A percentile compares a stretch with the other conserved stretches of the same genome.
These are phyloP conservation scores for Boloria euphrosyne DNA, from an alignment of 2,888 invertebrate species.

Conservation along the genomic window DNA sequence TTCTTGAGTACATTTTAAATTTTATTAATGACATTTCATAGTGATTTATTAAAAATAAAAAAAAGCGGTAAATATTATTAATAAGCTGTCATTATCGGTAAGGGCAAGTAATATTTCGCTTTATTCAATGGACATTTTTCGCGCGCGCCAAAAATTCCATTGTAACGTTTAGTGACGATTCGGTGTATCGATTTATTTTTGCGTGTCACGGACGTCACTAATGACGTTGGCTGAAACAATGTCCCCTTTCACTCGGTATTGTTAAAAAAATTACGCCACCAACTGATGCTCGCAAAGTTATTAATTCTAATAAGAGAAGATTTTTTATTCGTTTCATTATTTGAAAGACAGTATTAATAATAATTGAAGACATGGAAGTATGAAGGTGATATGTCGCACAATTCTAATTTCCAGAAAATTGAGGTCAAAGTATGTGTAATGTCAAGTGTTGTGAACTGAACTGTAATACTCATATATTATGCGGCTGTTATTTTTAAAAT, in stretches of 20 bases:
- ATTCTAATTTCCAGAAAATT: too few species aligned
- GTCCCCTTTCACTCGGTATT: conserved; percentile 28
- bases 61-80: not conserved
- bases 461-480: too few species aligned
- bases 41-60: not conserved
- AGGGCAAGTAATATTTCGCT: not conserved
- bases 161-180: conserved; percentile 31
- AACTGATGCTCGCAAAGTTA: conserved; percentile 9
- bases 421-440: too few species aligned
- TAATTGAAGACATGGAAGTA: too few species aligned
- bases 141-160: conserved; percentile 34
- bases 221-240: conserved; percentile 37
- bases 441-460: too few species aligned
- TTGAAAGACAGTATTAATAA: not conserved
- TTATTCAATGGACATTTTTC: conserved; percentile 16
- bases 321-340: not conserved
- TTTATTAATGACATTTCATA: too few species aligned
- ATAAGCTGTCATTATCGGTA: not conserved
- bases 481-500: not conserved
- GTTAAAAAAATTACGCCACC: conserved; percentile 15
- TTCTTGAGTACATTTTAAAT: too few species aligned
- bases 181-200: conserved; percentile 44
- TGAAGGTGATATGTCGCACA: too few species aligned
- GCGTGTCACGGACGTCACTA: conserved; percentile 41
- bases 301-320: not conserved